These are phyloP conservation scores for Anorthoa munda DNA, from an alignment of 2,888 invertebrate genomes.

Conservation along the genomic window DNA sequence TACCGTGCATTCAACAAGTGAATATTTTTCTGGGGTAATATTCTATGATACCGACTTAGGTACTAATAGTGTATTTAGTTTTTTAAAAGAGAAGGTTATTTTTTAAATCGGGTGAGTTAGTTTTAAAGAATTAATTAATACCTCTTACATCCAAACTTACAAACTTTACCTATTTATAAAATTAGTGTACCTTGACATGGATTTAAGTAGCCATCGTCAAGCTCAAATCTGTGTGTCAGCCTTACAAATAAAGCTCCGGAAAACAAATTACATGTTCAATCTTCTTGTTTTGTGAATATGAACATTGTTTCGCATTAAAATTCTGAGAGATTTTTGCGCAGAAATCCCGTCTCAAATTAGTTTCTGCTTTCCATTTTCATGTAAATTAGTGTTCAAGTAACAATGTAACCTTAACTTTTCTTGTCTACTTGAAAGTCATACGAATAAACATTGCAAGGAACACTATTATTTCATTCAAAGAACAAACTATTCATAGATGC, in stretches of 20 bases:
- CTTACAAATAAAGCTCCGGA: background rate
- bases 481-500: background rate
- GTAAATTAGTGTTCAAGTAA: conserved; percentile 66
- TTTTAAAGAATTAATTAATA: too few relatives aligned
- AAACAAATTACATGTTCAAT: conserved; percentile 1
- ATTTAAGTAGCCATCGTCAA: background rate
- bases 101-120: too few relatives aligned
- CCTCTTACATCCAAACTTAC: too few relatives aligned
- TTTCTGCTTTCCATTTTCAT: conserved; percentile 70
- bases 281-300: background rate
- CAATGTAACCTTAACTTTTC: conserved; percentile 29
- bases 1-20: too few relatives aligned
- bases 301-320: conserved; percentile 11
- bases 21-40: too few relatives aligned
- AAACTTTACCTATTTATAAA: too few relatives aligned
- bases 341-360: conserved; percentile 64
- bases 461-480: conserved; percentile 2
- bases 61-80: too few relatives aligned
- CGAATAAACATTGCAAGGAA: background rate
- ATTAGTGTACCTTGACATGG: background rate
- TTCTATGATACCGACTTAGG: too few relatives aligned
- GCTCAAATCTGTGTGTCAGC: background rate
- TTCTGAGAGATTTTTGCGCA: conserved; percentile 1
- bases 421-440: conserved; percentile 24
- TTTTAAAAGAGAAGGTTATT: too few relatives aligned